Base-by-base conservation (phyloP, 1,140 invertebrate genomes). In the Hylaeus anthracinus region DNA sequence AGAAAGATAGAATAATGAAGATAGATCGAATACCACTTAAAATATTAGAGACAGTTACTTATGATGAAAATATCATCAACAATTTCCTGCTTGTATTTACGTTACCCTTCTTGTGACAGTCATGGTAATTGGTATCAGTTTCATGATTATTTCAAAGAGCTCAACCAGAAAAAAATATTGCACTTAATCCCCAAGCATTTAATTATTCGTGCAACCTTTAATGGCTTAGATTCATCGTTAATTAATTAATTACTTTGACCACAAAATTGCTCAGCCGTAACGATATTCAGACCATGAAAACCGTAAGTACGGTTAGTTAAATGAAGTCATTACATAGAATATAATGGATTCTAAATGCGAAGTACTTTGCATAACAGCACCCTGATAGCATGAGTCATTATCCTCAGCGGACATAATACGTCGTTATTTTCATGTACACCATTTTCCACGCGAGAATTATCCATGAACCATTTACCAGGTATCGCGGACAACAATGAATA, bases 201-300 rank as follows among this genome's bases (percentile, higher is more conserved):
- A 26, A 26, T 26, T 26, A 26, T 26, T 26, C 26, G 26, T 26
- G 26, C 26, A 26, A 26, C 26, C 26, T 26, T 26, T 2, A 14
- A 43, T 41, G 6, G 26, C 26, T 1, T 15, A 2, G 14, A 41
- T 39, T 12, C 14, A 69, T 8, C 41, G 63, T 15, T 45, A 5
- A 26, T 51, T 77, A 61, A 26, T 71, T 41, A 70, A 61, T 77
- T 39, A 67, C 5, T 5, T 41, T 5, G 9, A 0, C 15, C 9
- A 26, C 0, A 51, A 51, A 51, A 61, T 77, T 70, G 60, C 14
- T 9, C 37, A 43, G 2, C 43, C 5, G 15, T 58, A 60, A 12
- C 3, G 1, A 3, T 61, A 77, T 77, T 77, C 4, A 70, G 66
- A 71, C 75, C 66, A 43, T 77, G 45, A 77, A 70, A 9, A n/a